Conservation (phyloP, 2,113 vertebrate genomes). For the Naja naja region DNA sequence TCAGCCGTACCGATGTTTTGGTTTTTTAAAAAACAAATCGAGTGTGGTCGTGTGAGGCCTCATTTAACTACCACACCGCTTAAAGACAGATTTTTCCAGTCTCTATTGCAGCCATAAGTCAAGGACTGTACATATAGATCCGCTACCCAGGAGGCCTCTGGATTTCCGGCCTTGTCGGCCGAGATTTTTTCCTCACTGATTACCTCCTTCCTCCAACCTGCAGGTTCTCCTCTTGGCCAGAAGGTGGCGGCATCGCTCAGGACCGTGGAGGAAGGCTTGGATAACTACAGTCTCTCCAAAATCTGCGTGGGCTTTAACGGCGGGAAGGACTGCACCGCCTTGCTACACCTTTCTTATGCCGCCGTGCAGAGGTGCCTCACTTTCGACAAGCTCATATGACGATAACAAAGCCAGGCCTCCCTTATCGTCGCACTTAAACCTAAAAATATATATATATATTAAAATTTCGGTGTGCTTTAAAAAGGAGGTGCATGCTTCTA, state of each 20-base stretch:
- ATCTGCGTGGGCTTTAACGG: constrained; percentile 95
- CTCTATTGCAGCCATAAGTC: background rate
- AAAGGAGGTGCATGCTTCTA: background rate
- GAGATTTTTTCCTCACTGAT: background rate
- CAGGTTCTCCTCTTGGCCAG: constrained; percentile 81
- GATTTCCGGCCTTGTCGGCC: background rate
- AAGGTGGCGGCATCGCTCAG: constrained; percentile 83
- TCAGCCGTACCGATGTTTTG: no score
- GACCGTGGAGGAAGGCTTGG: constrained; percentile 82
- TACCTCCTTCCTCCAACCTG: background rate
- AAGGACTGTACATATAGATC: background rate
- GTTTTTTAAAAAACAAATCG: no score
- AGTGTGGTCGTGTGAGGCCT: no score
- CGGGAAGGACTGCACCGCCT: constrained; percentile 94
- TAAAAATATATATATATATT: no score
- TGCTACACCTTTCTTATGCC: constrained; percentile 89
- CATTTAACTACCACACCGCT: no score
- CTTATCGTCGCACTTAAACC: background rate
- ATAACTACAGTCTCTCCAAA: constrained; percentile 75
- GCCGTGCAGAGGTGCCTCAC: constrained; percentile 79
- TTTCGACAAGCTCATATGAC: no score
- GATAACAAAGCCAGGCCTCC: background rate
- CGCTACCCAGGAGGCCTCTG: no score
- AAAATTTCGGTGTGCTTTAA: background rate
- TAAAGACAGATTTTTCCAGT: no score